Evolutionary conservation across 2,888 invertebrate genomes (phyloP), one percentile per base, ranked within the genome.

Genomic region (Heliconius erato): DNA sequence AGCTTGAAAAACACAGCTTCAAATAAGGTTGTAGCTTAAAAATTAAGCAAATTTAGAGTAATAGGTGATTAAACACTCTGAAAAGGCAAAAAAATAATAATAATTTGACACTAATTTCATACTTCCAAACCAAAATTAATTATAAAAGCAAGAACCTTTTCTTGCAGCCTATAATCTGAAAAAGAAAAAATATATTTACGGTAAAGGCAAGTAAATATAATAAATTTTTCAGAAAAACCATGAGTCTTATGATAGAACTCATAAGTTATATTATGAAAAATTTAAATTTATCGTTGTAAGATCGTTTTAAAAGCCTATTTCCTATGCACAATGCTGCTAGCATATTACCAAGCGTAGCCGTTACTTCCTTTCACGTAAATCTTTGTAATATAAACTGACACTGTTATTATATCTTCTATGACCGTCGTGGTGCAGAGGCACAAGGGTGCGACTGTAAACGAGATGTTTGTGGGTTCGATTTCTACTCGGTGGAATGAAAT

Each of bases 311-410:
- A 85, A 80, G 83, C 74, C 87, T 87, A 85, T 87, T 89, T 86
- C 88, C 87, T 88, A 87, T 89, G 88, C 88, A 88, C 89, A 86
- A 28, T 44, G 87, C 86, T 79, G 86, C 86, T 86, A 86, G 85
- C 85, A 84, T 89, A 89, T 86, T 44, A 86, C 85, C 54, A 82
- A 83, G 83, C 81, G 80, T 67, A 67, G 83, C 77, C 79, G 87
- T 88, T 88, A 88, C 88, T 87, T 74, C 85, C 80, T 83, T 85
- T 86, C 87, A 87, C 85, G 82, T 86, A 74, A 81, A 81, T 80
- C 68, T 65, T 72, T 63, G 79, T 81, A 71, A 84, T 80, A 79
- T 54, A 74, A 82, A 83, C 82, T 79, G 79, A 79, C 49, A 23
- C 54, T 54, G 7, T 54, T 54, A 54, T 23, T 54, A 54, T 54